phyloP scores from a whole-genome alignment of 1,140 invertebrate species.

The Homarus americanus region DNA sequence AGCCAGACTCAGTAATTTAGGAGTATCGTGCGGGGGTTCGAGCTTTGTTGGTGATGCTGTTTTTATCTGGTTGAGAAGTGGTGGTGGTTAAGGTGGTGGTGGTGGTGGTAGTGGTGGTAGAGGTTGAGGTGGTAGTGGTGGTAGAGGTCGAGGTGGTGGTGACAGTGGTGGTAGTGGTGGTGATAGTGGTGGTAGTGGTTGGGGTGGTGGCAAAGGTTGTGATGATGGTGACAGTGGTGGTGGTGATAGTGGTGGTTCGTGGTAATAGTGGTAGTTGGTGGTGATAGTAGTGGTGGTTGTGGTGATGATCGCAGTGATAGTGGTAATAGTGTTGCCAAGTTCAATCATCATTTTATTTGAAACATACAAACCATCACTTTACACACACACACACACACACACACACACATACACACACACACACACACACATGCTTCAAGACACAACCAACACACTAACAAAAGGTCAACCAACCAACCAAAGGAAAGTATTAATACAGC shows the following conservation, averaged over 20 bases:
- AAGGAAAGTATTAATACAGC: no score
- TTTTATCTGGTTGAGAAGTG: not conserved
- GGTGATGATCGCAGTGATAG: no score
- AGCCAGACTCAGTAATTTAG: not conserved
- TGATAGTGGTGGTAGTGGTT: not conserved
- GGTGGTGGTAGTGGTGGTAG: not conserved
- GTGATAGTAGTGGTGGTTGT: not conserved
- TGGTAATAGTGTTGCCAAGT: not conserved
- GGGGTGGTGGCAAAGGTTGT: no score
- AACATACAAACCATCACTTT: no score
- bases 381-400: constrained; percentile 16
- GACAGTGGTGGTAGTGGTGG: not conserved
- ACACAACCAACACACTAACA: not conserved
- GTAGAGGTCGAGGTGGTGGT: not conserved
- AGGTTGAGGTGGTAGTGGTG: not conserved
- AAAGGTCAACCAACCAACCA: no score
- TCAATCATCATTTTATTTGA: not conserved
- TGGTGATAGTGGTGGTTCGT: not conserved
- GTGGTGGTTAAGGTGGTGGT: not conserved
- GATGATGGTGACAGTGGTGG: no score
- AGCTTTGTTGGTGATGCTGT: not conserved
- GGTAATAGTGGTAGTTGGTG: not conserved
- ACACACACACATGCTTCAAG: not conserved
- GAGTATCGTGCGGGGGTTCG: not conserved
- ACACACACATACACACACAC: constrained; percentile 34